phyloP scores from a whole-genome alignment of 1,140 invertebrate species.

The Lethrus apterus region DNA sequence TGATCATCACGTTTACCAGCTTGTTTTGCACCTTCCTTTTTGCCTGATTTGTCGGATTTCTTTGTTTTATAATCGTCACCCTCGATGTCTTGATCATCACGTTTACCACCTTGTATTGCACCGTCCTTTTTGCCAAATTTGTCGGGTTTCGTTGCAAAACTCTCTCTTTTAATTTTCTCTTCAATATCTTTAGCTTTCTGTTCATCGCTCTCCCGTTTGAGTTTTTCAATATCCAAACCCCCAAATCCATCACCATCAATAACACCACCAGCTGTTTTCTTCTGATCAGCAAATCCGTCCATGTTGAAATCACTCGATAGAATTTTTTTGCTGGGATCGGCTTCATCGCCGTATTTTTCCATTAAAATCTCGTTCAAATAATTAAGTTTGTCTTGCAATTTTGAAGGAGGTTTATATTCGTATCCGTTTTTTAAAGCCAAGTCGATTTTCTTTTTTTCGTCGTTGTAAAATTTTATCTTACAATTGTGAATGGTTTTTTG shows the following conservation, averaged over 20 bases:
- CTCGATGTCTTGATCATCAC: neutral
- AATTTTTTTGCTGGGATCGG: neutral
- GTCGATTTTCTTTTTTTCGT: conserved; percentile 6
- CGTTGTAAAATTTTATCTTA: conserved; percentile 26
- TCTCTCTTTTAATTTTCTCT: conserved; percentile 2
- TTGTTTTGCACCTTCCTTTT: neutral
- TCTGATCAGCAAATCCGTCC: neutral
- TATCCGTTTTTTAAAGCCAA: neutral
- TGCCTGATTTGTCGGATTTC: neutral
- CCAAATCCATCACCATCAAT: neutral
- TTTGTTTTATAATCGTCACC: neutral
- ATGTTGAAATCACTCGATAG: neutral
- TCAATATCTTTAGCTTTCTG: neutral
- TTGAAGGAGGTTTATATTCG: neutral
- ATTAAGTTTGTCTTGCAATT: neutral
- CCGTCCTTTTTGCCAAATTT: conserved; percentile 3
- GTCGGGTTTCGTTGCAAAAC: neutral
- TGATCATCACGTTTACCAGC: neutral
- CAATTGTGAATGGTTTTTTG: conserved; percentile 17
- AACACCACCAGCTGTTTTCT: neutral
- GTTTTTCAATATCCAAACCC: conserved; percentile 1
- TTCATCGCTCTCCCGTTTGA: neutral
- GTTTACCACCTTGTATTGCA: neutral
- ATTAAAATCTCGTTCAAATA: neutral
- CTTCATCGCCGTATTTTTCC: neutral